phyloP scores from a whole-genome alignment of 1,140 invertebrate genomes.

The Alviniconcha marisindica region DNA sequence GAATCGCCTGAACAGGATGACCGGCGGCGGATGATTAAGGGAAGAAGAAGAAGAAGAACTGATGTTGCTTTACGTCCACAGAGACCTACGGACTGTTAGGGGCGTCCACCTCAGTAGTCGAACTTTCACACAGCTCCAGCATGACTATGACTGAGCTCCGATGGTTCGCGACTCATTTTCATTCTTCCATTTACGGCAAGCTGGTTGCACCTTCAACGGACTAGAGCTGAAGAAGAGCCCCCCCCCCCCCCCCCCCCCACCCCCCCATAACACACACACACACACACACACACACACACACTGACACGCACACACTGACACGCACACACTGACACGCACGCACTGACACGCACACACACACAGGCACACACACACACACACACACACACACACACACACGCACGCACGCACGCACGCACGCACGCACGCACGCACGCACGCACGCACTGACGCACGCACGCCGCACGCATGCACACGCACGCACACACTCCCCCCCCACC shows the following conservation, averaged over 20 bases:
- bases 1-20: no score
- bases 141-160: no score
- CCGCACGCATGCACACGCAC: neutral
- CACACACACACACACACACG: slow-evolving; percentile 17
- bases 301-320: neutral
- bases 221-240: neutral
- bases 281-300: slow-evolving; percentile 5
- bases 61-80: neutral
- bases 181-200: no score
- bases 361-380: neutral
- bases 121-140: neutral
- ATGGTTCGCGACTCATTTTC: no score
- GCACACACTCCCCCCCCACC: neutral
- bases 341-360: neutral
- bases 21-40: no score
- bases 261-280: neutral
- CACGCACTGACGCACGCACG: slow-evolving; percentile 2
- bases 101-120: neutral
- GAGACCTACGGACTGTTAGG: neutral
- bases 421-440: neutral
- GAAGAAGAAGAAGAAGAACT: neutral
- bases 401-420: slow-evolving; percentile 3
- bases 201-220: neutral
- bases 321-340: neutral
- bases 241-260: neutral